Percentiles rank a stretch among this genome's conserved stretches.
These are phyloP conservation scores for Tipula lateralis DNA, from an alignment of 2,888 invertebrate genomes.

Conservation along the genomic window DNA sequence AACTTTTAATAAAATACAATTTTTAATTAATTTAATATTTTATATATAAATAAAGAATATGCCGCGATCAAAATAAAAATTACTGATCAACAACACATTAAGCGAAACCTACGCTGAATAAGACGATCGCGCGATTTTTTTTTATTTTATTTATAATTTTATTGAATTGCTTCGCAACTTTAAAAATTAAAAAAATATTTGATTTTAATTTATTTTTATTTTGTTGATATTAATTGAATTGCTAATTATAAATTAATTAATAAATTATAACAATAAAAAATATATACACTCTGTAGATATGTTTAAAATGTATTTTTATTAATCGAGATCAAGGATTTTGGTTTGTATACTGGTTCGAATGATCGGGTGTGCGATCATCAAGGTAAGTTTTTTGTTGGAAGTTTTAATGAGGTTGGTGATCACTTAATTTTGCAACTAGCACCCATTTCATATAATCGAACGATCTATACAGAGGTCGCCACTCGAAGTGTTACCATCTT, in stretches of 20 bases:
- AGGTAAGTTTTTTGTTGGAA: not conserved
- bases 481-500: too few relatives aligned
- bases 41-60: not conserved
- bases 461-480: too few relatives aligned
- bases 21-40: not conserved
- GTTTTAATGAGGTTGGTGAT: too few relatives aligned
- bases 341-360: not conserved
- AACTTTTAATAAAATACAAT: not conserved
- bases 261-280: not conserved
- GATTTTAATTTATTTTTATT: constrained; percentile 16
- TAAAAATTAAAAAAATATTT: not conserved
- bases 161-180: not conserved
- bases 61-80: not conserved
- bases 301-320: not conserved
- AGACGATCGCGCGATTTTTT: not conserved
- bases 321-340: not conserved
- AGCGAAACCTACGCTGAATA: not conserved
- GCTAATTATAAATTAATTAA: constrained; percentile 24
- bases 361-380: not conserved
- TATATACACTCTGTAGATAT: not conserved
- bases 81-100: constrained; percentile 11
- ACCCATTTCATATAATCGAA: too few relatives aligned
- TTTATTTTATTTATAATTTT: not conserved
- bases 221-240: constrained; percentile 19
- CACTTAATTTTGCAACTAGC: too few relatives aligned